Base-by-base conservation (phyloP, 2,888 invertebrate genomes). In the Chalcis sispes region DNA sequence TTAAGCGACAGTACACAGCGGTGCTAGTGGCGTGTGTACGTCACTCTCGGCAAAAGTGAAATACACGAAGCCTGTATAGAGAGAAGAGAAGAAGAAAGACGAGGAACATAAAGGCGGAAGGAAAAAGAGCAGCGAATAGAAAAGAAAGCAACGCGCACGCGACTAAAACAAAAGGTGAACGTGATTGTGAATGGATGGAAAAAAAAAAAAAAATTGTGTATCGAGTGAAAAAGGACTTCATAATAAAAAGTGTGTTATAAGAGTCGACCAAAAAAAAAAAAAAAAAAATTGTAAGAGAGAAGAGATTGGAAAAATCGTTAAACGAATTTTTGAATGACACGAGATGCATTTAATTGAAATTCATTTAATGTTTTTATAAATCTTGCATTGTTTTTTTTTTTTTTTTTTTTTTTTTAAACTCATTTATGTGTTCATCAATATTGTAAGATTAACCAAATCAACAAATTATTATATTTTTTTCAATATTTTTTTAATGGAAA, bases 91-190 rank as follows among this genome's bases (percentile, higher is more conserved):
- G 5, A 36, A 7, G 10, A 46, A 8, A 8, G n/a, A n/a, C 13
- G n/a, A 46, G n/a, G n/a, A 46, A 4, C 5, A 52, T 36, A 23
- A 15, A 52, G 18, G 52, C 40, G n/a, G n/a, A 2, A 46, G 13
- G n/a, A 52, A 42, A 29, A 36, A 20, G 18, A 27, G 29, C 46
- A 46, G n/a, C 29, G 48, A 20, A 50, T 32, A 52, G 23, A 40
- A 52, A 66, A 52, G 65, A 66, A 54, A 65, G 36, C 20, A 52
- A 7, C 27, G 50, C 50, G 50, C 65, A 66, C 65, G 65, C 65
- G 65, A 54, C 25, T 25, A 13, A 23, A 36, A 50, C 76, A 54
- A 67, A 66, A 66, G 42, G 40, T n/a, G 32, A 13, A 20, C 1
- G 10, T 25, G 8, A 5, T 20, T 15, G n/a, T 23, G 7, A 15